Conservation (phyloP, 2,113 vertebrate genomes). For the Phrynosoma blainvillii region DNA sequence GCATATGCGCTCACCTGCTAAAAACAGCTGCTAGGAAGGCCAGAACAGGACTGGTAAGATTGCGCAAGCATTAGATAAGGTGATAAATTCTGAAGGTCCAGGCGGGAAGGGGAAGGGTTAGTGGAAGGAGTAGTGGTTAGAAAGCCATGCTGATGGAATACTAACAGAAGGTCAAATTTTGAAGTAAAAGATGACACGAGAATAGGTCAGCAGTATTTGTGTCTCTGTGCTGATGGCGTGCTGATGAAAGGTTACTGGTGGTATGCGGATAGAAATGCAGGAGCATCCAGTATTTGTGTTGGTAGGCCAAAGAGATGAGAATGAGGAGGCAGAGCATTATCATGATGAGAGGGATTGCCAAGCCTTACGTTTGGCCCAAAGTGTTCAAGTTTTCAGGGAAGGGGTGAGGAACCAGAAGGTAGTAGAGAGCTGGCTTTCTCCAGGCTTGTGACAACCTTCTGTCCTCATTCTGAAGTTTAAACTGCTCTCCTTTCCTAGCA, state of each 20-base stretch:
- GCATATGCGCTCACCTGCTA: not conserved
- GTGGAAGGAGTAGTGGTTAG: not conserved
- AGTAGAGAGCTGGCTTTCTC: not conserved
- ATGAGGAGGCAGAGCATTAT: not conserved
- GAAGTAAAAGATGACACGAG: not conserved
- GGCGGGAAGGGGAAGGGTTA: not conserved
- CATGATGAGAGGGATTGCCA: not conserved
- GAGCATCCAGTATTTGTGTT: not conserved
- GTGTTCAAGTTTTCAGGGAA: not conserved
- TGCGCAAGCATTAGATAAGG: not conserved
- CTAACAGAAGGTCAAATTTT: not conserved
- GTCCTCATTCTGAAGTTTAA: not conserved
- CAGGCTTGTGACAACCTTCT: not conserved
- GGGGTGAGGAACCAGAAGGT: not conserved
- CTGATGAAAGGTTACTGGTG: too few species aligned
- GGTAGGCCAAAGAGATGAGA: not conserved
- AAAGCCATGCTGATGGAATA: not conserved
- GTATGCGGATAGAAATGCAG: not conserved
- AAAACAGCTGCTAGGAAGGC: not conserved
- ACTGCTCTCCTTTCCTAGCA: not conserved
- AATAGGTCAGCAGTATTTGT: not conserved
- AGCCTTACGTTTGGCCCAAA: not conserved
- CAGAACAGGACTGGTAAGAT: not conserved
- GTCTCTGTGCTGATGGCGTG: too few species aligned
- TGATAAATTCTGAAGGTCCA: not conserved